Base-by-base conservation (phyloP, 2,797 vertebrate species). In the Emydoidea blandingii region DNA sequence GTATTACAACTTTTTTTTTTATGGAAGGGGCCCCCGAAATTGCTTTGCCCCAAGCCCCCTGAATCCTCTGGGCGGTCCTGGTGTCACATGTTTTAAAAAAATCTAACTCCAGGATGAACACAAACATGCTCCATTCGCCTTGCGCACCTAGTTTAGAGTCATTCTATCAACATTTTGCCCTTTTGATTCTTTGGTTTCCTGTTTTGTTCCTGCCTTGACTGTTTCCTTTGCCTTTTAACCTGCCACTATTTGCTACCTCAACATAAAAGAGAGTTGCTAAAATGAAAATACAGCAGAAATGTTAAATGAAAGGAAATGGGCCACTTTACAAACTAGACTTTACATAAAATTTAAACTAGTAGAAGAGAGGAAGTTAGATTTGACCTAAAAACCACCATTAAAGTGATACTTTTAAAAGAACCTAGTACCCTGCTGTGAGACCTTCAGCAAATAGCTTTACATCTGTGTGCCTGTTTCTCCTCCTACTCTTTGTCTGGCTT, bases 81-180 rank as follows among this genome's bases (percentile, higher is more conserved):
- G 54, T 2, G 41, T 12, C n/a, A 4, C 6, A 0, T 44, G 57
- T 92, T 79, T 0, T 0, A 50, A 47, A 14, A 72, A 11, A 27
- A 0, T 2, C 5, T 2, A 52, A 47, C 16, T n/a, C 21, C 0
- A 16, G 59, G 79, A 91, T 34, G 9, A 72, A 41, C 37, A 86
- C 15, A 0, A 1, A 47, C 0, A 0, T 18, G 68, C 34, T 54
- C 0, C 0, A 34, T 0, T 41, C 7, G 2, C 1, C n/a, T 72
- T 72, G n/a, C 4, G 16, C 74, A 78, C 0, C 41, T 4, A 5
- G 12, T 52, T 0, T 0, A 12, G 27, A 72, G 79, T 88, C 27
- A 0, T 29, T 12, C 34, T 52, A 57, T 27, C 88, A 91, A 53
- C 4, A 54, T 31, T 74, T 8, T 85, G 88, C 80, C 57, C 79